These are phyloP conservation scores for Agonopterix heracliana DNA, from an alignment of 2,888 invertebrate genomes.

Conservation along the genomic window DNA sequence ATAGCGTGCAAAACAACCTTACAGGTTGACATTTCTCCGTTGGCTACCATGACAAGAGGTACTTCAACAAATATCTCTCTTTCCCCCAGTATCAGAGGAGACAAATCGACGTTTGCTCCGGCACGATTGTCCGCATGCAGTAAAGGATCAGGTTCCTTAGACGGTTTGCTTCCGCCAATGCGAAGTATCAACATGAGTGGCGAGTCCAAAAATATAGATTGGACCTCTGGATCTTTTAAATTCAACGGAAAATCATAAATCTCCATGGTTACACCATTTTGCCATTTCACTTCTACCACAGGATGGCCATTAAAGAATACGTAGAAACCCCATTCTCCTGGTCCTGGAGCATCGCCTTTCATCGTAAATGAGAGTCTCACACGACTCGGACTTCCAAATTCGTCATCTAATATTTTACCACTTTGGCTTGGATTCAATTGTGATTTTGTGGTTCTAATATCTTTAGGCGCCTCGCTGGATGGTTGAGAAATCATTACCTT, in stretches of 20 bases:
- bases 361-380: slow-evolving; percentile 20
- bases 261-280: slow-evolving; percentile 21
- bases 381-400: no score
- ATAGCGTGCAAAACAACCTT: slow-evolving; percentile 30
- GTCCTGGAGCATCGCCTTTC: slow-evolving; percentile 31
- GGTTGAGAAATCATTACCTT: no score
- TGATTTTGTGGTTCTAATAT: no score
- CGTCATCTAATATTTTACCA: no score
- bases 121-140: slow-evolving; percentile 47
- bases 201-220: slow-evolving; percentile 33
- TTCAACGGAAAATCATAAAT: slow-evolving; percentile 33
- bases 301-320: slow-evolving; percentile 39
- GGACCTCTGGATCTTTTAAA: slow-evolving; percentile 32
- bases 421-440: no score
- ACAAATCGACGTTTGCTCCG: slow-evolving; percentile 54
- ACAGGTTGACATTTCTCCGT: slow-evolving; percentile 37
- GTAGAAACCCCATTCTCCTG: slow-evolving; percentile 38
- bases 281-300: slow-evolving; percentile 46
- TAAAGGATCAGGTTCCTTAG: slow-evolving; percentile 51
- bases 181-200: slow-evolving; percentile 57
- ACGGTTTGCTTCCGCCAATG: slow-evolving; percentile 30
- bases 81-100: slow-evolving; percentile 55
- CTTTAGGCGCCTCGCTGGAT: no score
- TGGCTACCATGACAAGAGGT: slow-evolving; percentile 30
- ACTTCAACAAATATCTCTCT: slow-evolving; percentile 34